Percentiles rank a stretch among this genome's conserved stretches.
Conservation (phyloP, 2,113 vertebrate genomes). For the Camelus bactrianus region DNA sequence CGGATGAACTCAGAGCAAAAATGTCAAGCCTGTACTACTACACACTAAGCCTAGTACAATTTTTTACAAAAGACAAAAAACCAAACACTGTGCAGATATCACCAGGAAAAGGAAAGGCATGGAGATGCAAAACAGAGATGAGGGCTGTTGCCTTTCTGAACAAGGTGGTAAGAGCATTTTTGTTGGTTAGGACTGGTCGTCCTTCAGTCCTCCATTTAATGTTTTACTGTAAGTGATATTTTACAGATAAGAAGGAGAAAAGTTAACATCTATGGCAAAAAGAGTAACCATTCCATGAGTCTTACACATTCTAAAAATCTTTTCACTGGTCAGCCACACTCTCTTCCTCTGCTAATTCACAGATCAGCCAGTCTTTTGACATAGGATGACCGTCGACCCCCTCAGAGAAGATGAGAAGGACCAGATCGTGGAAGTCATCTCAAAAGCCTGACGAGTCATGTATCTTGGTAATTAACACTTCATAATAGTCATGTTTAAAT, state of each 20-base stretch:
- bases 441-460: neutral
- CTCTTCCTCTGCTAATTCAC: neutral
- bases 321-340: neutral
- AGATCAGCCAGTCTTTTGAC: neutral
- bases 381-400: neutral
- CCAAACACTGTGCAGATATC: constrained; percentile 72
- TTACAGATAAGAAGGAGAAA: constrained; percentile 55
- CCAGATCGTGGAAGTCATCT: neutral
- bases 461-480: neutral
- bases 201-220: neutral
- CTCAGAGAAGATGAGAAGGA: neutral
- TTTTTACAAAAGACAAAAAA: constrained; percentile 86
- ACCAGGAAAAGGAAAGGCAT: constrained; percentile 75
- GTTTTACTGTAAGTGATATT: constrained; percentile 25
- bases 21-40: constrained; percentile 80
- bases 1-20: constrained; percentile 82
- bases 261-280: neutral
- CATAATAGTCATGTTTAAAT: constrained; percentile 32
- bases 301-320: neutral
- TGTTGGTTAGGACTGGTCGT: constrained; percentile 46
- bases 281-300: neutral
- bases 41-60: constrained; percentile 79
- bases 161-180: neutral
- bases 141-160: constrained; percentile 36
- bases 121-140: constrained; percentile 70